phyloP scores from a whole-genome alignment of 2,797 vertebrate species.

The Melanotaenia pygmaea region DNA sequence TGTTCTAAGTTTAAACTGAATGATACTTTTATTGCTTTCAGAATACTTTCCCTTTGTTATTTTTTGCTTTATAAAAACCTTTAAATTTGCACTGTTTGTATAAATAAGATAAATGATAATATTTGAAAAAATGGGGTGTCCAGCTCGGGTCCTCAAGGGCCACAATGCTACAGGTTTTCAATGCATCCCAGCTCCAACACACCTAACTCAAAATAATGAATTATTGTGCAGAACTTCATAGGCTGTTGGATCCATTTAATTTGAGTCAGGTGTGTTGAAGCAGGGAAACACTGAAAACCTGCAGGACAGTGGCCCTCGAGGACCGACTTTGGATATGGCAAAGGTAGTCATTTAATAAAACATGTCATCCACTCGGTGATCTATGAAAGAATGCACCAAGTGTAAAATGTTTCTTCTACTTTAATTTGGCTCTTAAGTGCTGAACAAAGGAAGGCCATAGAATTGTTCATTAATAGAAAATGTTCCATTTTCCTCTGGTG shows the following conservation, averaged over 20 bases:
- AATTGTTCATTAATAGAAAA: not conserved
- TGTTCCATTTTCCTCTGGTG: not conserved
- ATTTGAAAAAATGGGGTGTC: not conserved
- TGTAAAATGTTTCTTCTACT: slow-evolving; percentile 5
- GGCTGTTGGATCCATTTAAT: too few relatives aligned
- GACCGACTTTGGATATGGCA: too few relatives aligned
- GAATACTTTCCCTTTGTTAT: not conserved
- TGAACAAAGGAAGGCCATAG: not conserved
- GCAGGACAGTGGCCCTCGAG: too few relatives aligned
- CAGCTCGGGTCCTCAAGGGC: too few relatives aligned
- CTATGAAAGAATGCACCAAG: not conserved
- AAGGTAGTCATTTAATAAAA: not conserved
- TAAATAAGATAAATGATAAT: not conserved
- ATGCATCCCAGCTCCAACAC: too few relatives aligned
- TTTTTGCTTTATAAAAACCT: not conserved
- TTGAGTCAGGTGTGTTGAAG: too few relatives aligned
- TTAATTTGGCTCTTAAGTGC: not conserved
- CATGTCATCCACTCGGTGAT: not conserved
- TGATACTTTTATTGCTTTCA: not conserved
- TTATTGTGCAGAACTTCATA: too few relatives aligned
- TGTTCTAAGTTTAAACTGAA: slow-evolving; percentile 7
- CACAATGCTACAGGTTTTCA: too few relatives aligned
- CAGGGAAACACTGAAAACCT: too few relatives aligned
- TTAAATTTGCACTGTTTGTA: not conserved
- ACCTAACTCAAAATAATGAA: too few relatives aligned